Evolutionary conservation across 2,888 invertebrate species (phyloP).

Genomic region (Oxycera nigricornis): DNA sequence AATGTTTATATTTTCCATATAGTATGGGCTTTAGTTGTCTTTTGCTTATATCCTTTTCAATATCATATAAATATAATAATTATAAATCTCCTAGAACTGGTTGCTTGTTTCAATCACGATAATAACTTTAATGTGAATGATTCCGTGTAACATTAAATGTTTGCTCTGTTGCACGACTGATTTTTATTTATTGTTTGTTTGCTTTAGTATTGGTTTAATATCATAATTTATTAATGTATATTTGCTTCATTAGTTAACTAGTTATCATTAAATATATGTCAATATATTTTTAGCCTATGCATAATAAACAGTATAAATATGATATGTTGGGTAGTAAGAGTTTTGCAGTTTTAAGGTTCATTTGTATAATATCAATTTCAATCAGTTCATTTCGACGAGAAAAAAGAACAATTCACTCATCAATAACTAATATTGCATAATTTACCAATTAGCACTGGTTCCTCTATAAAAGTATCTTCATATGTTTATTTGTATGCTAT

Average conservation of each 20-base stretch:
- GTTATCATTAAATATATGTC: not conserved
- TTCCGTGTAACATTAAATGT: not conserved
- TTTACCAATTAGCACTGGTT: not conserved
- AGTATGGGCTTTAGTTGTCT: too few species aligned
- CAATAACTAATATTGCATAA: not conserved
- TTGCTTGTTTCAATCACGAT: not conserved
- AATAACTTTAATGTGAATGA: not conserved
- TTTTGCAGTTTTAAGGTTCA: conserved; percentile 19
- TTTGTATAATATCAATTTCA: conserved; percentile 13
- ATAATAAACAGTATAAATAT: conserved; percentile 22
- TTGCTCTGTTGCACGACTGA: too few species aligned
- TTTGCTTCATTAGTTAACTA: conserved; percentile 35
- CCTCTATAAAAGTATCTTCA: conserved; percentile 1
- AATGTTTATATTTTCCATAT: not conserved
- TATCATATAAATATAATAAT: not conserved
- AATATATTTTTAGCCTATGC: conserved; percentile 5
- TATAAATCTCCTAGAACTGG: not conserved
- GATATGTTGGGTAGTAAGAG: conserved; percentile 33
- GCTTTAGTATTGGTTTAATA: not conserved
- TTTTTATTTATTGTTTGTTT: not conserved
- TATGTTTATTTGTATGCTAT: not conserved
- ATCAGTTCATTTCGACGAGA: conserved; percentile 13
- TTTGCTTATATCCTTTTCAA: conserved; percentile 9
- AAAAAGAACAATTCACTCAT: not conserved
- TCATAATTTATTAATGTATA: conserved; percentile 16